phyloP scores from a whole-genome alignment of 2,888 invertebrate genomes.

The Dastarcus helophoroides region DNA sequence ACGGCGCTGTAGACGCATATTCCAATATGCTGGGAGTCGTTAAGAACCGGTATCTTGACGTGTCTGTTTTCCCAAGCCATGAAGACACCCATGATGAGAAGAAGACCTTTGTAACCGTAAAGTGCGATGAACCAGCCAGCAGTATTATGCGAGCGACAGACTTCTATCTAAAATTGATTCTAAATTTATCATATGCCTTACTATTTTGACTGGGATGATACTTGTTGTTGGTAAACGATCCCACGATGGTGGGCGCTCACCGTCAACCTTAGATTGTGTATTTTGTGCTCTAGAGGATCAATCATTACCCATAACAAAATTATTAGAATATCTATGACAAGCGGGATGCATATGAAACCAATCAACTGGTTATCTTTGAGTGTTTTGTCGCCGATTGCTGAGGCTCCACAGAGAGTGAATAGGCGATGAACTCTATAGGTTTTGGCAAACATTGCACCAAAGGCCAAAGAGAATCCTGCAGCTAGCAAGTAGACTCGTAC shows the following conservation, averaged over 20 bases:
- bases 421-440: constrained; percentile 87
- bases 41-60: constrained; percentile 82
- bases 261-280: constrained; percentile 72
- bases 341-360: constrained; percentile 67
- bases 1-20: constrained; percentile 88
- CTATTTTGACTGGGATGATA: constrained; percentile 28
- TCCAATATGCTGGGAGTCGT: constrained; percentile 89
- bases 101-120: constrained; percentile 81
- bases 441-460: constrained; percentile 92
- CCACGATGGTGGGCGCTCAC: constrained; percentile 66
- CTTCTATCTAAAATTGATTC: constrained; percentile 58
- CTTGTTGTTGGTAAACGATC: constrained; percentile 78
- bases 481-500: constrained; percentile 78
- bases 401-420: constrained; percentile 72
- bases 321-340: constrained; percentile 72
- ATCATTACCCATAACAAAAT: constrained; percentile 73
- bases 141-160: constrained; percentile 78
- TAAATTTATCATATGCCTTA: not conserved
- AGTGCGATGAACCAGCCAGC: constrained; percentile 83
- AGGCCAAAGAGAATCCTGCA: constrained; percentile 82
- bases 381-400: constrained; percentile 79
- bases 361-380: constrained; percentile 84
- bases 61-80: constrained; percentile 95
- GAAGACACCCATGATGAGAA: constrained; percentile 81
- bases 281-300: constrained; percentile 79